phyloP scores from a whole-genome alignment of 2,888 invertebrate genomes.

The Hirtodrosophila alboralis region DNA sequence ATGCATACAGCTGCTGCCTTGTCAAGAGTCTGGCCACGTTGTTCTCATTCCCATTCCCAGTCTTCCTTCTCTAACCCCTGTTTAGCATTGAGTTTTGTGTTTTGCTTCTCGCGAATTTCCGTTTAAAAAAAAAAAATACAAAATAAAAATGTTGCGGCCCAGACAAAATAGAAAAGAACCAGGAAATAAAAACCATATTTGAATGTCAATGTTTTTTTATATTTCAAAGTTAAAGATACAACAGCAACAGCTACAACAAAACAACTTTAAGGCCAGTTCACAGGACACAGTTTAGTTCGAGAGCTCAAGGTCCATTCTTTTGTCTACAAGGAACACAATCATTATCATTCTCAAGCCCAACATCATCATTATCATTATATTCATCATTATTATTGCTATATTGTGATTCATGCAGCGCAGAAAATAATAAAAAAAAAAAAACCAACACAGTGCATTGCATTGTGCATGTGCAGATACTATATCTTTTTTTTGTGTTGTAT shows the following conservation, averaged over 20 bases:
- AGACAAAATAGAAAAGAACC: slow-evolving; percentile 34
- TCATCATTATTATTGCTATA: slow-evolving; percentile 16
- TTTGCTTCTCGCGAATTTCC: slow-evolving; percentile 50
- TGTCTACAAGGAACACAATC: slow-evolving; percentile 12
- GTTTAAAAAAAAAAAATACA: too few species aligned
- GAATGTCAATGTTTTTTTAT: slow-evolving; percentile 61
- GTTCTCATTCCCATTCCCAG: slow-evolving; percentile 39
- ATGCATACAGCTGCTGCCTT: slow-evolving; percentile 60
- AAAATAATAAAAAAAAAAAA: too few species aligned
- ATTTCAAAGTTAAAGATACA: slow-evolving; percentile 23
- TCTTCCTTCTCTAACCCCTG: slow-evolving; percentile 6
- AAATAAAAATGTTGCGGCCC: slow-evolving; percentile 46
- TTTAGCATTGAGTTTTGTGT: slow-evolving; percentile 33
- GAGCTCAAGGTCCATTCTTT: slow-evolving; percentile 37
- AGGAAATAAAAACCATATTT: slow-evolving; percentile 30
- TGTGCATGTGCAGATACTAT: slow-evolving; percentile 29
- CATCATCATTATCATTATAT: slow-evolving; percentile 9
- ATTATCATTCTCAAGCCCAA: slow-evolving; percentile 4
- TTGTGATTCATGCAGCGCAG: slow-evolving; percentile 43
- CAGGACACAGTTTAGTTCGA: slow-evolving; percentile 5
- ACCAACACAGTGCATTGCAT: slow-evolving; percentile 14
- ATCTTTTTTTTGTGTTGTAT: slow-evolving; percentile 35
- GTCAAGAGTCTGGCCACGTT: slow-evolving; percentile 50
- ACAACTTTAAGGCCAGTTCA: slow-evolving; percentile 31
- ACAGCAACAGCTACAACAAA: slow-evolving; percentile 13